Evolutionary conservation across 64 coral and sea anemone genomes (phyloP).

Genomic region (Astreopora myriophthalma): DNA sequence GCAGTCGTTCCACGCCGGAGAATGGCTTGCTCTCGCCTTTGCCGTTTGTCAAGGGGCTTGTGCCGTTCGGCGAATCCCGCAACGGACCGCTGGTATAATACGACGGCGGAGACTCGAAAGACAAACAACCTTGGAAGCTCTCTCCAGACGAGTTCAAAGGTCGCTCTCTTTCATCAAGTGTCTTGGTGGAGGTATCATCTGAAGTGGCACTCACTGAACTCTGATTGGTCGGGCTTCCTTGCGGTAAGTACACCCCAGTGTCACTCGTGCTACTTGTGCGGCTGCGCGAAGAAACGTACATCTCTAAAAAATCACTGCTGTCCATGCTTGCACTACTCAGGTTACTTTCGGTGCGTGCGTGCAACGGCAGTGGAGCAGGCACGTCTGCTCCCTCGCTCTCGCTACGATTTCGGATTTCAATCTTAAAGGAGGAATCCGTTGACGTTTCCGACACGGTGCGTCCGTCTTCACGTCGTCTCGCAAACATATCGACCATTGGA

Average conservation of each 20-base stretch:
- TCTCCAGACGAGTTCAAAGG: constrained; percentile 25
- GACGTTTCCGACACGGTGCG: neutral
- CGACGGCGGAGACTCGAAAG: neutral
- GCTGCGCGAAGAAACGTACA: constrained; percentile 11
- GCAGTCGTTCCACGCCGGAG: neutral
- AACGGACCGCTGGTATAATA: neutral
- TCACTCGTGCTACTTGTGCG: constrained; percentile 59
- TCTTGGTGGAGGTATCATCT: constrained; percentile 16
- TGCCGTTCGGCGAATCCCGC: neutral
- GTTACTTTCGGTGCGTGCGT: constrained; percentile 58
- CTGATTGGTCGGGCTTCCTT: constrained; percentile 46
- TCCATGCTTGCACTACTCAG: constrained; percentile 71
- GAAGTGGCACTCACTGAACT: constrained; percentile 18
- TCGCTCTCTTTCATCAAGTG: constrained; percentile 6
- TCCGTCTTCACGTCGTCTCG: neutral
- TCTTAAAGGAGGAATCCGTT: neutral
- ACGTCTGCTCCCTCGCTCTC: constrained; percentile 37
- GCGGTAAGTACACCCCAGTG: constrained; percentile 15
- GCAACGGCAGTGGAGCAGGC: constrained; percentile 21
- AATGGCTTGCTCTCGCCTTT: constrained; percentile 22
- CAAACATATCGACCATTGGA: neutral
- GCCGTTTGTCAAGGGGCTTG: neutral
- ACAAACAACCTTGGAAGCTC: neutral
- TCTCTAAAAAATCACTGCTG: constrained; percentile 63
- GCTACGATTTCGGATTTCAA: neutral